Base-by-base conservation (phyloP, 2,113 vertebrate species). In the Xyliphius kryptos region DNA sequence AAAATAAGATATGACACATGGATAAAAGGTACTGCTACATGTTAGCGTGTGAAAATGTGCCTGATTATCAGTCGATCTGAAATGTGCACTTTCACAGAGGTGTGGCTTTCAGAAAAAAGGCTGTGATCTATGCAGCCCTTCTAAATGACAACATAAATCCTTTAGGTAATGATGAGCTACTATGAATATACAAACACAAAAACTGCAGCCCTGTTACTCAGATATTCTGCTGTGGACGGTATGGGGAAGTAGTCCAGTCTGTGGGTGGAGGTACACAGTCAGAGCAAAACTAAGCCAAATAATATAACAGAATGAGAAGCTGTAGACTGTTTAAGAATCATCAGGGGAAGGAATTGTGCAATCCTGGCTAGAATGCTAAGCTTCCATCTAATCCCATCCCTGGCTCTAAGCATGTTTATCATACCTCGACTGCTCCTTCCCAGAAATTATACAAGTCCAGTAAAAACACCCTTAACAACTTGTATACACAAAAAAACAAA, bases 261-360 rank as follows among this genome's bases (percentile, higher is more conserved):
- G 43, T 60, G 57, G 57, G 57, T 60, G 57, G 57, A 60, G 44
- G 43, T 16, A 60, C 5, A 60, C 0, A 60, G 44, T 60, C 57
- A 60, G n/a, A 60, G 22, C 1, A 1, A 36, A 47, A 13, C 15
- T 13, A 13, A 47, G 22, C n/a, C 57, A 32, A 47, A 17, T 48
- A n/a, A n/a, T 47, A 47, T 17, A 60, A 48, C 15, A 60, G 44
- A 48, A 12, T 5, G 41, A 59, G 9, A 3, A 6, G 20, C 41
- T 26, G 20, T 44, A 22, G 40, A 26, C 40, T 14, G 12, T 11
- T 21, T 56, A 15, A 58, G 9, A n/a, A 26, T 38, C 20, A 46
- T 58, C 41, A 26, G 43, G 56, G 56, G 56, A 58, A 58, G 14
- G n/a, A 14, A 32, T 46, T 58, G 41, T 6, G 41, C 19, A 58